Conservation (phyloP, 1,140 invertebrate species). For the Eciton burchellii region DNA sequence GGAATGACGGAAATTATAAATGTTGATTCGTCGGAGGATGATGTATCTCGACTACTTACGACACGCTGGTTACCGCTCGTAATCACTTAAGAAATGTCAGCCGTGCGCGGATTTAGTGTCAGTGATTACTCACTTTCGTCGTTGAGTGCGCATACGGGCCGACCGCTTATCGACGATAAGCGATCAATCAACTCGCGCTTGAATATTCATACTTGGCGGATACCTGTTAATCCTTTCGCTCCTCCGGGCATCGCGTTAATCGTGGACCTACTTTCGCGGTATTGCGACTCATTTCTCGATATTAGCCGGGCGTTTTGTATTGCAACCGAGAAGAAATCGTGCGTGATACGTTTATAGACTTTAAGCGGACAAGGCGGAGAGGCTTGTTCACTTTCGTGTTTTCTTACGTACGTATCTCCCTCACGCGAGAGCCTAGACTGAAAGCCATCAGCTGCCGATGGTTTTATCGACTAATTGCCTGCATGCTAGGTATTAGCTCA, state of each 20-base stretch:
- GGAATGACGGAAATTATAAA: constrained; percentile 55
- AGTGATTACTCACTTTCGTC: constrained; percentile 61
- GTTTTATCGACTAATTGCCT: constrained; percentile 47
- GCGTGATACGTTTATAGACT: neutral
- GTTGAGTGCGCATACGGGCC: constrained; percentile 17
- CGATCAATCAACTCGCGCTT: constrained; percentile 52
- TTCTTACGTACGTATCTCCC: neutral
- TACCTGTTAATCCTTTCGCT: constrained; percentile 34
- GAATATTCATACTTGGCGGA: constrained; percentile 54
- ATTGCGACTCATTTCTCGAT: neutral
- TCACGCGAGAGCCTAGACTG: neutral
- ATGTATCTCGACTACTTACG: constrained; percentile 40
- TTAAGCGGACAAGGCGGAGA: neutral
- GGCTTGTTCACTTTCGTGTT: neutral
- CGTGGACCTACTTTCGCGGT: constrained; percentile 25
- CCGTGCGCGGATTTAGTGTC: constrained; percentile 54
- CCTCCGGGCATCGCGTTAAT: constrained; percentile 19
- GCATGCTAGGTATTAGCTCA: constrained; percentile 39
- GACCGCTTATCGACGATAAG: constrained; percentile 54
- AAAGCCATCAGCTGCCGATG: constrained; percentile 1
- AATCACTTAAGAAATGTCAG: constrained; percentile 62
- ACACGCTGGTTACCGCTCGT: constrained; percentile 43
- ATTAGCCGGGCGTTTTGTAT: neutral
- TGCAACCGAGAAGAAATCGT: neutral
- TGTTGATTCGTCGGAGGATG: constrained; percentile 49